phyloP scores from a whole-genome alignment of 2,888 invertebrate species.

The Hedychridium roseum region DNA sequence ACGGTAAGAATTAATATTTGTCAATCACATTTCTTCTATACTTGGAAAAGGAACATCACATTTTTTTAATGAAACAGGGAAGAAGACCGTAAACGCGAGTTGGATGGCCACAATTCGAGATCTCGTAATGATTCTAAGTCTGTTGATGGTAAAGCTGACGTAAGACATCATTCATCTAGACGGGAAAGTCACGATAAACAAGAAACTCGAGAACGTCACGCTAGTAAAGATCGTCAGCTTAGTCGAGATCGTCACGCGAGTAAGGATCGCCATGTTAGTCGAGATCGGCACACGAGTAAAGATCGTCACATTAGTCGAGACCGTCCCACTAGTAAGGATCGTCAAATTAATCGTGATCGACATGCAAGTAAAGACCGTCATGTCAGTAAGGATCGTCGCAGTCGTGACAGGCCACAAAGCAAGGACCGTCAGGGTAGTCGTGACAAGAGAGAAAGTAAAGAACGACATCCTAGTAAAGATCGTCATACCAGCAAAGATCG shows the following conservation, averaged over 20 bases:
- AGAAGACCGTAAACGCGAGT: constrained; percentile 49
- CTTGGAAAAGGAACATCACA: background rate
- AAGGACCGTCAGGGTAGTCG: constrained; percentile 41
- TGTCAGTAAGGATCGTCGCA: constrained; percentile 30
- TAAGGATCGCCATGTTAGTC: constrained; percentile 51
- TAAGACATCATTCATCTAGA: constrained; percentile 26
- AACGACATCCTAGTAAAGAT: constrained; percentile 54
- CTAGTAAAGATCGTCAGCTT: constrained; percentile 48
- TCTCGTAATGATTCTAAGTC: constrained; percentile 46
- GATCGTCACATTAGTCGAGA: constrained; percentile 43
- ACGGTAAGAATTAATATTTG: constrained; percentile 49
- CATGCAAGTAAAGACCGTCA: constrained; percentile 52
- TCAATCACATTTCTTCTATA: background rate
- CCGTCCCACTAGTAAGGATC: constrained; percentile 33
- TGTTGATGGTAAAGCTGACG: constrained; percentile 33
- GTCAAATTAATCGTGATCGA: constrained; percentile 39
- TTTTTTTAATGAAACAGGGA: constrained; percentile 35
- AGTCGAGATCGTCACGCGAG: constrained; percentile 30
- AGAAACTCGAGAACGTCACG: constrained; percentile 44
- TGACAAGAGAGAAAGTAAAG: constrained; percentile 50
- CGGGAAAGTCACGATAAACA: constrained; percentile 40
- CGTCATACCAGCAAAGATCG: constrained; percentile 31
- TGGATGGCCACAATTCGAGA: constrained; percentile 41
- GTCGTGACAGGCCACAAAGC: constrained; percentile 45
- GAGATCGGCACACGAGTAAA: too few relatives aligned